phyloP scores from a whole-genome alignment of 2,888 invertebrate species.

The Koerneria pararmatus region DNA sequence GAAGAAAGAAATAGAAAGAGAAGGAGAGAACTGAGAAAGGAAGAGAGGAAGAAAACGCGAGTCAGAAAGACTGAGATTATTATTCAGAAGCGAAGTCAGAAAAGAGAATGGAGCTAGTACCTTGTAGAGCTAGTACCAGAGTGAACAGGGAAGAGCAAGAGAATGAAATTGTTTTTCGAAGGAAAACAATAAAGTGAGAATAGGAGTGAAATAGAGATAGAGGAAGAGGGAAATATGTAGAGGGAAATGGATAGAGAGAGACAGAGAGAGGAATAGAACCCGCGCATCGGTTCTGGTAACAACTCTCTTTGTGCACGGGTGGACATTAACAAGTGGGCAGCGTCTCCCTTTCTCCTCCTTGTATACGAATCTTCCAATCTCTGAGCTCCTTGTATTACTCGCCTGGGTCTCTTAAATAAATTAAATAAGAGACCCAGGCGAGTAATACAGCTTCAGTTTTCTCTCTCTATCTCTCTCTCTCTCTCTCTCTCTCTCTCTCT shows the following conservation, averaged over 20 bases:
- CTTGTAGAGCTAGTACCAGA: no score
- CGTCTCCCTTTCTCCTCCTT: no score
- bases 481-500: constrained; percentile 8
- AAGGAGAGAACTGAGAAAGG: constrained; percentile 4
- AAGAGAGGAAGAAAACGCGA: neutral
- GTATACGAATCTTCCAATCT: no score
- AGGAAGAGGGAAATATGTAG: constrained; percentile 10
- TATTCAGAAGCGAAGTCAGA: constrained; percentile 8
- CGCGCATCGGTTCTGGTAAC: neutral
- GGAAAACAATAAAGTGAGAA: no score
- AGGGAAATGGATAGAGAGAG: constrained; percentile 3
- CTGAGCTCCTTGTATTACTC: no score
- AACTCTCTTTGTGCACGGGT: constrained; percentile 10
- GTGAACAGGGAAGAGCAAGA: no score
- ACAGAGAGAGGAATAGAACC: neutral
- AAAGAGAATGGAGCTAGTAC: neutral
- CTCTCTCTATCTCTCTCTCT: neutral
- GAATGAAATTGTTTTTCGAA: no score
- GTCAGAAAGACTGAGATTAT: neutral
- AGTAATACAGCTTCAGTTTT: neutral
- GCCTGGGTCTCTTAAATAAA: no score
- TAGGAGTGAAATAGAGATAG: neutral
- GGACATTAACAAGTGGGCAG: constrained; percentile 8
- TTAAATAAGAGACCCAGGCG: constrained; percentile 1
- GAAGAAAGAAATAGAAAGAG: neutral